Percentiles rank a stretch among this genome's conserved stretches.
Evolutionary conservation across 92 coral and sea anemone species (phyloP).

Genomic region (Blastomussa wellsi): DNA sequence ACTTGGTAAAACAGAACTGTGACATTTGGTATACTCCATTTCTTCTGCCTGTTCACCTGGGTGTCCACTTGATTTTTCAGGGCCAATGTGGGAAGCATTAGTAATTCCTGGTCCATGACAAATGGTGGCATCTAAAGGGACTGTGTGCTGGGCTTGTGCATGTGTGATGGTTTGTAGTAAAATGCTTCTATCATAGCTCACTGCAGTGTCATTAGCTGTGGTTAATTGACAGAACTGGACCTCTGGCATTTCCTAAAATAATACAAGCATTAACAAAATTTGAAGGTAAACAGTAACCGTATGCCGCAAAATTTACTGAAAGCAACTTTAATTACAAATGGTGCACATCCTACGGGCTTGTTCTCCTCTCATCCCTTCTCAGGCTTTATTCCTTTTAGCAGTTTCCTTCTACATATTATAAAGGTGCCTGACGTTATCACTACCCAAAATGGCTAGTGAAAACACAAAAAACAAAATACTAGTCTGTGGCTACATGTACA

Average conservation of each 20-base stretch:
- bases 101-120: neutral
- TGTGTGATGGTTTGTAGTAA: neutral
- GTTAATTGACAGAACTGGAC: constrained; percentile 8
- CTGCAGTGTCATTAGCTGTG: neutral
- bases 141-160: neutral
- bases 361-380: too few species aligned
- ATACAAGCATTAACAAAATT: neutral
- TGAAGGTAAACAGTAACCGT: too few species aligned
- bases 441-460: too few species aligned
- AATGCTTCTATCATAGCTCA: constrained; percentile 1
- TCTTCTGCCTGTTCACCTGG: neutral
- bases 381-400: too few species aligned
- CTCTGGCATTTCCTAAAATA: constrained; percentile 29
- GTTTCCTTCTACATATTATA: too few species aligned
- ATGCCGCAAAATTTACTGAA: too few species aligned
- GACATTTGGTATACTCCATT: constrained; percentile 34
- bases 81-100: neutral
- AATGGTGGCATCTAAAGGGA: neutral
- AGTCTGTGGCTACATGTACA: too few species aligned
- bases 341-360: too few species aligned
- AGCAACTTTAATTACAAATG: too few species aligned
- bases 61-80: neutral
- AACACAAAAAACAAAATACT: too few species aligned
- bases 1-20: constrained; percentile 7
- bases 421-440: too few species aligned